Base-by-base conservation (phyloP, 1,140 invertebrate species). In the Megalopta genalis region DNA sequence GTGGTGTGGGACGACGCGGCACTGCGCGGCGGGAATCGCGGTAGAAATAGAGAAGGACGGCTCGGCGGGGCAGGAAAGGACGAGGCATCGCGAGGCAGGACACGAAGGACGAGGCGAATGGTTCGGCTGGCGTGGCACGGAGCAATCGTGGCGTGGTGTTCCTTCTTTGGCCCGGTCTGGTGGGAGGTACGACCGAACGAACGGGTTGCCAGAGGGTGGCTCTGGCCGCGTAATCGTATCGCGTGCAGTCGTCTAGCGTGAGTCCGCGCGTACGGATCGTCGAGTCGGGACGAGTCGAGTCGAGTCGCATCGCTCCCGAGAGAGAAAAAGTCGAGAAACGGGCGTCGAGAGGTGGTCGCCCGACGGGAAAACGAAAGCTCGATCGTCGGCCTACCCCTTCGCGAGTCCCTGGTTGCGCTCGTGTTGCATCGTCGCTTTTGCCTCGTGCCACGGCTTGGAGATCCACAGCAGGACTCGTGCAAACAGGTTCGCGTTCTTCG, bases 181-280 rank as follows among this genome's bases (percentile, higher is more conserved):
- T 59, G 75, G 82, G 77, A 82, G 69, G 66, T 39, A 62, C 25
- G 39, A 66, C 39, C 21, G 32, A 64, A 64, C 63, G 63, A 21
- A 18, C 14, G 27, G 86, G 87, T 88, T 54, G 80, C 49, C 71
- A 71, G 88, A 86, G 89, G 91, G 90, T 91, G 88, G 88, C 88
- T 90, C 89, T 80, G 83, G 84, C 85, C 86, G 88, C 86, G 90
- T 91, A 91, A 90, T 92, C 90, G 88, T 83, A 87, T 91, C 90
- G 89, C 87, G 89, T 89, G 89, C 91, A 93, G 92, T 93, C 88
- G 91, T 90, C 89, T 89, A 86, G 86, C 90, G 92, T 88, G 90
- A 83, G 88, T 90, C 89, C 79, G 85, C 85, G 82, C 82, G 85
- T 79, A 83, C 88, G 88, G 86, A 87, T 87, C 88, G 86, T 86